A percentile compares a stretch with the other conserved stretches of the same genome.
Conservation (phyloP, 2,113 vertebrate species). For the Pedetes capensis region DNA sequence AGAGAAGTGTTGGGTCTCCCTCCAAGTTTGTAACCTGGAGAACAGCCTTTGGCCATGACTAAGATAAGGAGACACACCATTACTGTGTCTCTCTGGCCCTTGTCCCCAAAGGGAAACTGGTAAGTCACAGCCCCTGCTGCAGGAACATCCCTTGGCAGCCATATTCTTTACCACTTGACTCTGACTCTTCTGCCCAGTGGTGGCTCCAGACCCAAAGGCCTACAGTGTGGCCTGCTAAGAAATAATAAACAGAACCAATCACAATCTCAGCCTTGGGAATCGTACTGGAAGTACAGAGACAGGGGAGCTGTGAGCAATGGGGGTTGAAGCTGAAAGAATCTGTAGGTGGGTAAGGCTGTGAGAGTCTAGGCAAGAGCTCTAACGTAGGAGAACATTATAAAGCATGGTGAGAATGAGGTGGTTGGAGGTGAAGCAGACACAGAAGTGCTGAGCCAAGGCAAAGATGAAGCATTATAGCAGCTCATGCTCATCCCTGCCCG, state of each 20-base stretch:
- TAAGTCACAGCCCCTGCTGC: neutral
- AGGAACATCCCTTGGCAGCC: neutral
- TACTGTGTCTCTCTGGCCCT: neutral
- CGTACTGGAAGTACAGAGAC: neutral
- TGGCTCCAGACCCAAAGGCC: neutral
- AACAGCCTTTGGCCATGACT: neutral
- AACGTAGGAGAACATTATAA: neutral
- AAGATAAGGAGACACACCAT: neutral
- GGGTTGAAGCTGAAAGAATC: neutral
- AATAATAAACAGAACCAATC: neutral
- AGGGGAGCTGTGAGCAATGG: neutral
- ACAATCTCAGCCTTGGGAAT: neutral
- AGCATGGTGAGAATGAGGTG: neutral
- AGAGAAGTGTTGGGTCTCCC: neutral
- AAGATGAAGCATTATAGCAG: neutral
- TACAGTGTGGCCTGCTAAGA: neutral
- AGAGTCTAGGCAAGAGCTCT: neutral
- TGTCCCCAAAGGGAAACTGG: neutral
- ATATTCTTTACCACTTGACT: neutral
- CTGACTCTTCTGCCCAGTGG: too few relatives aligned
- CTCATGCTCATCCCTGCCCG: neutral
- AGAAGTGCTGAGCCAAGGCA: neutral
- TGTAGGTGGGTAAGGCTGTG: neutral
- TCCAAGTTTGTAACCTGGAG: neutral
- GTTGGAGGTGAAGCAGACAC: neutral